Conservation (phyloP, 2,113 vertebrate genomes). For the Sceloporus undulatus region DNA sequence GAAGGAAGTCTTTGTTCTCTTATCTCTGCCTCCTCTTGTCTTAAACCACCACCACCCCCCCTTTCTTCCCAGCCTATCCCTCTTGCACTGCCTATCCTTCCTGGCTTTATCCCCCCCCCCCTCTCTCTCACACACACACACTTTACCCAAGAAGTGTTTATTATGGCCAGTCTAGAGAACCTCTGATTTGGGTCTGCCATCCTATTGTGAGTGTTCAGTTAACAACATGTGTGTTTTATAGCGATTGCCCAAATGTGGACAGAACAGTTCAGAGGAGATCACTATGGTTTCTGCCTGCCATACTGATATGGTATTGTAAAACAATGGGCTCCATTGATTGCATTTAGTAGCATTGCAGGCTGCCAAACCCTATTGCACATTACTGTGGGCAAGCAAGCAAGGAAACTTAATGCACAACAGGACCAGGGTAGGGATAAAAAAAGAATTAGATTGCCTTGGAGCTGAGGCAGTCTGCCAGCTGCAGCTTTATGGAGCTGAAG, state of each 20-base stretch:
- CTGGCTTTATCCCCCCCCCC: not conserved
- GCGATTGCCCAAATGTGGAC: conserved; percentile 46
- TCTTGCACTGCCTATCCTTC: not conserved
- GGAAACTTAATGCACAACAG: conserved; percentile 43
- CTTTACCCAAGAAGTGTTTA: not conserved
- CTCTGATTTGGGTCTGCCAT: conserved; percentile 5
- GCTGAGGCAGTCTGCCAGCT: conserved; percentile 31
- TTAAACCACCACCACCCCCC: too few species aligned
- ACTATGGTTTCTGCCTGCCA: conserved; percentile 54
- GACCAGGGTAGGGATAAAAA: conserved; percentile 45
- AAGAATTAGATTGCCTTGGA: conserved; percentile 35
- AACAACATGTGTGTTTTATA: conserved; percentile 32
- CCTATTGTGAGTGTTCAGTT: conserved; percentile 55
- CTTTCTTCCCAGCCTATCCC: not conserved
- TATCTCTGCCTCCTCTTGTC: not conserved
- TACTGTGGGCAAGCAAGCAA: conserved; percentile 59
- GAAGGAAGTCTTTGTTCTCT: not conserved
- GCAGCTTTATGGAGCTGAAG: conserved; percentile 13
- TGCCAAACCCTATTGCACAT: conserved; percentile 64
- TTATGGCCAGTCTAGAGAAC: not conserved
- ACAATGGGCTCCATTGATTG: conserved; percentile 59
- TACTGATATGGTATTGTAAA: conserved; percentile 49
- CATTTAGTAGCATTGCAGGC: conserved; percentile 29
- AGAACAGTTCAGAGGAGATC: conserved; percentile 57
- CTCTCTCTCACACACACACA: not conserved